Percentiles rank a stretch among this genome's conserved stretches.
phyloP scores from a whole-genome alignment of 2,797 vertebrate species.

The Macropus fuliginosus region DNA sequence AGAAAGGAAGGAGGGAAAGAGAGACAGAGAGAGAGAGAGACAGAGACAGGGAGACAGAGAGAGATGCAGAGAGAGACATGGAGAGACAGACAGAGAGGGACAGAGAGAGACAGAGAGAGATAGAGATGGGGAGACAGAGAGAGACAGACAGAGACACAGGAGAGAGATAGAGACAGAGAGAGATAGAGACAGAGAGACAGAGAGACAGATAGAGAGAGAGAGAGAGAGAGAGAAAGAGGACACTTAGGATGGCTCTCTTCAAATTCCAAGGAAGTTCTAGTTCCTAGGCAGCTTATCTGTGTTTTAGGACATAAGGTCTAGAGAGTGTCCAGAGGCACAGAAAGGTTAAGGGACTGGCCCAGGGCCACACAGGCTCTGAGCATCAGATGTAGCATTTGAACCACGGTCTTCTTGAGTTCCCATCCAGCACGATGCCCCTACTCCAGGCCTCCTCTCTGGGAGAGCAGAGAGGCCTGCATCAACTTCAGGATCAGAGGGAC shows the following conservation, averaged over 20 bases:
- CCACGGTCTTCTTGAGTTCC: background rate
- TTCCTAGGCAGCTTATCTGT: background rate
- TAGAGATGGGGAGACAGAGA: too few species aligned
- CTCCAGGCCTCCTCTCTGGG: background rate
- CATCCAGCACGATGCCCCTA: background rate
- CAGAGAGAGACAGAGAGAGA: too few species aligned
- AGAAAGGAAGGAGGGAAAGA: background rate
- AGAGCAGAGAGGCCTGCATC: background rate
- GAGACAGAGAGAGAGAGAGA: too few species aligned
- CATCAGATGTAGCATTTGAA: background rate
- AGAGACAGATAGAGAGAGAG: background rate
- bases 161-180: too few species aligned
- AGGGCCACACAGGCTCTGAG: background rate
- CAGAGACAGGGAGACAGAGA: background rate
- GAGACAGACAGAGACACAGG: too few species aligned
- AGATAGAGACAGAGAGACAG: background rate
- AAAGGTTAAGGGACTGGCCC: background rate
- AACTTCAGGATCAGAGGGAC: background rate
- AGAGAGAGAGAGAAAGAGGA: background rate
- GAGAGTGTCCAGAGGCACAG: background rate
- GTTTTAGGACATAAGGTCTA: background rate
- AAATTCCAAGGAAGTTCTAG: background rate
- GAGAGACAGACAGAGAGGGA: too few species aligned
- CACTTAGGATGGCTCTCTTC: background rate
- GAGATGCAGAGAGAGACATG: too few species aligned